Evolutionary conservation across 1,140 invertebrate species (phyloP).

Genomic region (Thalassaphorura encarpata): DNA sequence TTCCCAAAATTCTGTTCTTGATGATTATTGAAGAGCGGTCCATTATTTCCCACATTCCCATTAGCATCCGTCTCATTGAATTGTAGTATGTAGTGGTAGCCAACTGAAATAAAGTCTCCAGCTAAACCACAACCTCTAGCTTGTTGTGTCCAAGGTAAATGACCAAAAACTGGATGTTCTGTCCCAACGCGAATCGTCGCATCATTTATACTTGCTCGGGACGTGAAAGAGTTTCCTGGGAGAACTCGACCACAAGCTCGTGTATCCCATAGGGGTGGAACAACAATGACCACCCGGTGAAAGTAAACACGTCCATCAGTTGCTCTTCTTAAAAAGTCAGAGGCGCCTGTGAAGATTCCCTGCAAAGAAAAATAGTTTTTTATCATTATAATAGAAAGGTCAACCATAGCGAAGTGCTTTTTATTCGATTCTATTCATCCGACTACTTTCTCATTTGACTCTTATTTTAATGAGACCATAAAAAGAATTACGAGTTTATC

Average conservation of each 20-base stretch:
- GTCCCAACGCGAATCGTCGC: slow-evolving; percentile 44
- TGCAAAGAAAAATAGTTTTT: slow-evolving; percentile 40
- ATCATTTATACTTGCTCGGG: slow-evolving; percentile 37
- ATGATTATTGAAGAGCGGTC: slow-evolving; percentile 9
- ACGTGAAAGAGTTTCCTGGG: slow-evolving; percentile 34
- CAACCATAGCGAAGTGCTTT: too few relatives aligned
- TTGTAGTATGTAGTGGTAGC: slow-evolving; percentile 37
- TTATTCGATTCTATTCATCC: too few relatives aligned
- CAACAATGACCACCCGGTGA: slow-evolving; percentile 43
- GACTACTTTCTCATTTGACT: too few relatives aligned
- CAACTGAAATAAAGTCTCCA: slow-evolving; percentile 49
- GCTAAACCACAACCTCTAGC: slow-evolving; percentile 46
- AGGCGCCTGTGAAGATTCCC: slow-evolving; percentile 42
- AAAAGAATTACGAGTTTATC: too few relatives aligned
- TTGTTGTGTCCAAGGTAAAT: slow-evolving; percentile 48
- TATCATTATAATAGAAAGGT: too few relatives aligned
- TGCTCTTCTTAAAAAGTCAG: slow-evolving; percentile 43
- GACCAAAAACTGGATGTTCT: slow-evolving; percentile 44
- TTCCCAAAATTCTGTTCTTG: background rate
- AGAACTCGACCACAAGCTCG: slow-evolving; percentile 37
- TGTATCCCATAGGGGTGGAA: slow-evolving; percentile 45
- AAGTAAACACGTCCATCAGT: slow-evolving; percentile 45
- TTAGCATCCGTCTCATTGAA: slow-evolving; percentile 34
- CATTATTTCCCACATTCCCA: slow-evolving; percentile 18
- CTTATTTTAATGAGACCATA: too few relatives aligned